Conservation (phyloP, 2,797 vertebrate genomes). For the Silurus aristotelis region DNA sequence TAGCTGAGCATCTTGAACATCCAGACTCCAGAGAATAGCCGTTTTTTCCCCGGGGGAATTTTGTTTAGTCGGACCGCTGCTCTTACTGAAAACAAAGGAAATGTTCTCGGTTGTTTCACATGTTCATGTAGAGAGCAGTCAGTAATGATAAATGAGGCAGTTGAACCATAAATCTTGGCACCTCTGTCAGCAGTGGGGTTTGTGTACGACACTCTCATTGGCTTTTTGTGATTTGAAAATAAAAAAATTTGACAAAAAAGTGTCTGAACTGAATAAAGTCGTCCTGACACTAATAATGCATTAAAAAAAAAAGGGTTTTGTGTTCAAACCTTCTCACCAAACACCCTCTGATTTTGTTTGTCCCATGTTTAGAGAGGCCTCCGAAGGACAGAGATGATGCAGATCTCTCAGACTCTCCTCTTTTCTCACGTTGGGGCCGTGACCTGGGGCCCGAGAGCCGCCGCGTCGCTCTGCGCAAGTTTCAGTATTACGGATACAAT, state of each 20-base stretch:
- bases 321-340: not conserved
- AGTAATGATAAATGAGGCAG: not conserved
- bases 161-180: not conserved
- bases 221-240: no score
- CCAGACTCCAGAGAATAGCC: not conserved
- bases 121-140: not conserved
- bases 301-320: not conserved
- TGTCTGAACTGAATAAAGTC: no score
- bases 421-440: constrained; percentile 95
- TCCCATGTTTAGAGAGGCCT: constrained; percentile 79
- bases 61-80: not conserved
- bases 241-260: no score
- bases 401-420: constrained; percentile 86
- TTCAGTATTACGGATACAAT: constrained; percentile 98
- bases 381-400: constrained; percentile 79
- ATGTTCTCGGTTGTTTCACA: not conserved
- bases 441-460: constrained; percentile 88
- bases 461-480: constrained; percentile 89
- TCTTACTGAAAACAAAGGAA: not conserved
- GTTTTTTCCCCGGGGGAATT: not conserved
- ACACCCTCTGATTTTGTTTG: not conserved
- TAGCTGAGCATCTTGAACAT: not conserved
- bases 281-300: not conserved
- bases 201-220: no score
- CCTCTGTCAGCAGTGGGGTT: not conserved